Base-by-base conservation (phyloP, 2,797 vertebrate genomes). In the Anisognathus igniventris region DNA sequence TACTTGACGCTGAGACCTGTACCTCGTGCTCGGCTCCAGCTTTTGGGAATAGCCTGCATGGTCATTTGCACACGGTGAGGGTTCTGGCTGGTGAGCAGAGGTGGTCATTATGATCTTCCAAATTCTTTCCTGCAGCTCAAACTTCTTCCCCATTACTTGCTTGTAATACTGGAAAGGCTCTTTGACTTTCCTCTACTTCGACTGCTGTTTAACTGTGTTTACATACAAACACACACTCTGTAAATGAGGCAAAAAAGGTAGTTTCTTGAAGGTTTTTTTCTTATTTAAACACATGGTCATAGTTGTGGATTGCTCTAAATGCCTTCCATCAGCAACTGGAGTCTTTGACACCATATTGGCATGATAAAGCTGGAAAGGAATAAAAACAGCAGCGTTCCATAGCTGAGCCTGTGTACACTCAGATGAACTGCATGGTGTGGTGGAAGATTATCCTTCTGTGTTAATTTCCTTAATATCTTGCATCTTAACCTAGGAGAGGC, bases 41-140 rank as follows among this genome's bases (percentile, higher is more conserved):
- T 99, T 10, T 95, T 99, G 92, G 99, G 99, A 91, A 99, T 99
- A 6, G 99, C 99, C 88, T 99, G 99, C 98, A 99, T 99, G 99
- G 99, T 99, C 47, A 98, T 99, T 95, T 99, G 99, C 87, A 99
- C 99, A 91, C 98, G 99, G 99, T 99, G 90, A 98, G 98, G 33
- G 62, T 10, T 53, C 47, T 75, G 40, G 17, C 31, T 31, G 10
- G 2, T 31, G 39, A n/a, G 8, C 15, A 57, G 25, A n/a, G 24
- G 5, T 37, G 35, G 6, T 67, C 68, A 11, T 7, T 60, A 27
- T 57, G 24, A 27, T 56, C 23, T 14, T 30, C 39, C 39, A 51
- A 16, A 66, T 24, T 27, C 3, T 30, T 42, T 74, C 56, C 42
- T 79, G 45, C 22, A 62, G 48, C 27, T 88, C 45, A 66, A 18